A percentile compares a stretch with the other conserved stretches of the same genome.
Evolutionary conservation across 2,113 vertebrate species (phyloP).

Genomic region (Rhea americana): DNA sequence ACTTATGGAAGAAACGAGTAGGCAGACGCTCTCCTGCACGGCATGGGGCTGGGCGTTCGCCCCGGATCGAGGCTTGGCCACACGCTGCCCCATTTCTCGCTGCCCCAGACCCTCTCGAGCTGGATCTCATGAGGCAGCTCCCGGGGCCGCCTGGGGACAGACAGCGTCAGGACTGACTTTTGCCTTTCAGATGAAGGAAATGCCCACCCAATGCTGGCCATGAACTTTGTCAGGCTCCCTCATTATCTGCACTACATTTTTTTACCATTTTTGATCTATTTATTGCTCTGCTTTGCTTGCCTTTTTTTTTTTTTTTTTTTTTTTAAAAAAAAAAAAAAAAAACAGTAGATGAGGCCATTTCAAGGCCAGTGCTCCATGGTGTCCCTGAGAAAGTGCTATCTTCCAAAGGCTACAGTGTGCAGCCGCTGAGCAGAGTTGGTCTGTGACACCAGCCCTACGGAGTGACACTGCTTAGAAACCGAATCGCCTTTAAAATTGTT

Average conservation of each 20-base stretch:
- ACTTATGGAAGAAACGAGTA: background rate
- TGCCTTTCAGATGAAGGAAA: background rate
- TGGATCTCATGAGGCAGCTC: too few relatives aligned
- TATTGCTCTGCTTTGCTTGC: background rate
- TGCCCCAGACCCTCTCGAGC: background rate
- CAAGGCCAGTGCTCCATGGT: background rate
- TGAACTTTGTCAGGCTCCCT: slow-evolving; percentile 15
- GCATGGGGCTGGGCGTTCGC: background rate
- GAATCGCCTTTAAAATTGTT: background rate
- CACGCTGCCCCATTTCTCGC: background rate
- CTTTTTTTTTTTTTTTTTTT: background rate
- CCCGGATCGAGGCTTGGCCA: background rate
- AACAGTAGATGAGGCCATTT: background rate
- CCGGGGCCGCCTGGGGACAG: too few relatives aligned
- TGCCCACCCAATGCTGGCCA: fast-evolving
- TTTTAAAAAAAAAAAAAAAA: too few relatives aligned
- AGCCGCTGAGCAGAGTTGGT: background rate
- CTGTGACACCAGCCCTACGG: background rate
- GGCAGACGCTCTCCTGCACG: too few relatives aligned
- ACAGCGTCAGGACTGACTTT: background rate
- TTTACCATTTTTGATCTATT: background rate
- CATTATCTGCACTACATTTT: background rate
- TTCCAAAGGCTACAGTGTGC: background rate
- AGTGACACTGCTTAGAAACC: slow-evolving; percentile 34
- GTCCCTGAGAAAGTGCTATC: slow-evolving; percentile 5